Conservation (phyloP, 2,888 invertebrate genomes). For the Athalia rosae region DNA sequence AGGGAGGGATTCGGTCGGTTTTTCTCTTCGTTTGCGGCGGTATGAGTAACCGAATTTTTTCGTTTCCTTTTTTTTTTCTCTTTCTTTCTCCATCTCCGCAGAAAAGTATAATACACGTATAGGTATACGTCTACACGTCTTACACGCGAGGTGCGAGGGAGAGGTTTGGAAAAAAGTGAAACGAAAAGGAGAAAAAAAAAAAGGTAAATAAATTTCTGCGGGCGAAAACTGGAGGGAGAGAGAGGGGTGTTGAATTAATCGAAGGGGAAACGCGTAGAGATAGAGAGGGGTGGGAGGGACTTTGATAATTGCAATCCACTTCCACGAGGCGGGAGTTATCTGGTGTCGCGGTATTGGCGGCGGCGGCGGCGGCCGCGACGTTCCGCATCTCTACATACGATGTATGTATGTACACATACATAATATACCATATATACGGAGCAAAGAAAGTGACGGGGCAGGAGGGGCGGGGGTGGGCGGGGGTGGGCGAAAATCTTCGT, state of each 20-base stretch:
- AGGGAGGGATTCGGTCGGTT: slow-evolving; percentile 69
- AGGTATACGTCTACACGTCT: too few relatives aligned
- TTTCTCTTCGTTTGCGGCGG: slow-evolving; percentile 66
- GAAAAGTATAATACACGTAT: too few relatives aligned
- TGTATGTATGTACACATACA: neutral
- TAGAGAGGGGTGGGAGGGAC: slow-evolving; percentile 57
- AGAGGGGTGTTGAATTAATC: too few relatives aligned
- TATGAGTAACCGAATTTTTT: too few relatives aligned
- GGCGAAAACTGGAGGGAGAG: too few relatives aligned
- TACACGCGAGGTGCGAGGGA: too few relatives aligned
- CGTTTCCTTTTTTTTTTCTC: too few relatives aligned
- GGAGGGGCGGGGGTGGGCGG: slow-evolving; percentile 50
- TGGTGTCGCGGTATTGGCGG: slow-evolving; percentile 54
- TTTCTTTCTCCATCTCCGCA: too few relatives aligned
- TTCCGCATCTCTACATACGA: too few relatives aligned
- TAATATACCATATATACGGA: neutral
- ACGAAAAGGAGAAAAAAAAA: slow-evolving; percentile 24
- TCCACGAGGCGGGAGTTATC: slow-evolving; percentile 63
- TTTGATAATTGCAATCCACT: slow-evolving; percentile 72
- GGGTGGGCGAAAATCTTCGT: slow-evolving; percentile 54
- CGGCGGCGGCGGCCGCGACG: slow-evolving; percentile 3
- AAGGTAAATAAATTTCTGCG: neutral
- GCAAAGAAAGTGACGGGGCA: neutral
- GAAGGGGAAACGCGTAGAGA: too few relatives aligned
- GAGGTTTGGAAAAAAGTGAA: too few relatives aligned